Evolutionary conservation across 1,140 invertebrate species (phyloP), one percentile per base, ranked within the genome.

Genomic region (Eulimnadia texana): DNA sequence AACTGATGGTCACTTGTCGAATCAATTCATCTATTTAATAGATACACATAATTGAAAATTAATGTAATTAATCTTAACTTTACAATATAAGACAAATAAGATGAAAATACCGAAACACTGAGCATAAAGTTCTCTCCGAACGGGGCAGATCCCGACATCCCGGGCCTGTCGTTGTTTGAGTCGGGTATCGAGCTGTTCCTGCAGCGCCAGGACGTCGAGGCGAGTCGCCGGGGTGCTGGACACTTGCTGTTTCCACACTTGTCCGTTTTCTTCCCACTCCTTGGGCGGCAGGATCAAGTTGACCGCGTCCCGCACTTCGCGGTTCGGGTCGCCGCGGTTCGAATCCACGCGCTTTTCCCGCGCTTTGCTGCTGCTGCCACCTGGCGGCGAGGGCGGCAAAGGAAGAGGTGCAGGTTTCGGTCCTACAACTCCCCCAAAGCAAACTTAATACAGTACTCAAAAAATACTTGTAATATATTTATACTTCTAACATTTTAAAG

Each of bases 31-130:
- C 90, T 91, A 67, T 9, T 69, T 67, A 50, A 13, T 19, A 27
- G 28, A 47, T 33, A 25, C 19, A 11, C 10, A 19, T 49, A 42
- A 57, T n/a, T 50, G 29, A 47, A 57, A 13, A 57, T 3, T 22
- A 56, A 50, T 23, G 13, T 61, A 72, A 66, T 73, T 67, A n/a
- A n/a, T n/a, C n/a, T n/a, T n/a, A n/a, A n/a, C n/a, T n/a, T n/a
- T n/a, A n/a, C n/a, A n/a, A n/a, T n/a, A n/a, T n/a, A n/a, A n/a
- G n/a, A n/a, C n/a, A n/a, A n/a, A n/a, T n/a, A n/a, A n/a, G n/a
- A n/a, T n/a, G n/a, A n/a, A n/a, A n/a, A 78, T 81, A 88, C 92
- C 92, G 74, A 98, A 98, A 72, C 93, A 94, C 73, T 98, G 93
- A 1, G 90, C 90, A 71, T 97, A 98, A 0, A 99, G 80, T 72